Conservation (phyloP, 2,113 vertebrate genomes). For the Antigone vipio region DNA sequence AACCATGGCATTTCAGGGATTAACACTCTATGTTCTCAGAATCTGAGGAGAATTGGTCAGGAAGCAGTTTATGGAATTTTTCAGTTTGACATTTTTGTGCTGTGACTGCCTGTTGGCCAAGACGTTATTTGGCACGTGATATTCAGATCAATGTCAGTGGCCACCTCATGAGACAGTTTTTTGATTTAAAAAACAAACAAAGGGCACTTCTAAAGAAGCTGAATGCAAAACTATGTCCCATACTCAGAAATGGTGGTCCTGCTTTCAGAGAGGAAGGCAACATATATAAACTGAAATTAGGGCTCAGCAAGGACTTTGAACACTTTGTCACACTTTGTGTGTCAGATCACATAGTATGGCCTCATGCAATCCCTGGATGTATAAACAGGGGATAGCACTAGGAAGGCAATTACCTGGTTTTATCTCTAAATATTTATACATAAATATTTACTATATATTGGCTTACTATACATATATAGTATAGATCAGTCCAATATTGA, state of each 20-base stretch:
- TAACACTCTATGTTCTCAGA: background rate
- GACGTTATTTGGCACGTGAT: background rate
- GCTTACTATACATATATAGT: background rate
- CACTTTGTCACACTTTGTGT: no score
- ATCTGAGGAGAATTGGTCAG: background rate
- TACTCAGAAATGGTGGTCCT: background rate
- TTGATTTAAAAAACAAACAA: background rate
- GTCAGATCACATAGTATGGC: background rate
- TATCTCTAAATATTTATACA: background rate
- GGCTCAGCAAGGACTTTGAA: fast-evolving
- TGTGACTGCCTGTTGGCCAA: background rate
- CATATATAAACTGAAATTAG: background rate
- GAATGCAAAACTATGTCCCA: background rate
- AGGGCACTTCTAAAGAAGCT: background rate
- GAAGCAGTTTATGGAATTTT: background rate
- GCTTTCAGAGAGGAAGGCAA: background rate
- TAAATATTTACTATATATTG: background rate
- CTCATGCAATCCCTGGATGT: background rate
- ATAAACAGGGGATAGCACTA: background rate
- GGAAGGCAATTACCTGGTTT: background rate
- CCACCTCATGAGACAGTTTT: background rate
- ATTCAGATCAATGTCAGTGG: background rate
- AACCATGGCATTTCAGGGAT: background rate
- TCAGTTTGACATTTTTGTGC: background rate
- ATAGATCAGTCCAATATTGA: background rate